Percentiles rank a stretch among this genome's conserved stretches.
These are phyloP conservation scores for Barypeithes pellucidus DNA, from an alignment of 2,888 invertebrate species.

Conservation along the genomic window DNA sequence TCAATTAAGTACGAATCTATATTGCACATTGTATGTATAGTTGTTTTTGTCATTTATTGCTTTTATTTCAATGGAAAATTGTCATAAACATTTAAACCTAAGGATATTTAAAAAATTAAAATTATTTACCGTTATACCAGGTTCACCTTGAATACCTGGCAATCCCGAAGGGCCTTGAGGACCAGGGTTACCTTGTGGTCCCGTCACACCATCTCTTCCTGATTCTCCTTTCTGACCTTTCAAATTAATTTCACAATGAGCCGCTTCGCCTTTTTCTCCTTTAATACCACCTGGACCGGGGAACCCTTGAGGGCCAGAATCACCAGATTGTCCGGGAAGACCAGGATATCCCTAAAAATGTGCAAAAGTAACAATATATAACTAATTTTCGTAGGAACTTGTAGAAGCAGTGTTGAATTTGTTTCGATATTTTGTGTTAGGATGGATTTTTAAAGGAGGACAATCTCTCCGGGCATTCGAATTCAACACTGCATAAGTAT, in stretches of 20 bases:
- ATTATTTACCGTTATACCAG: conserved; percentile 35
- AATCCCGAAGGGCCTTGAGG: conserved; percentile 78
- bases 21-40: no score
- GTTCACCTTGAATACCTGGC: conserved; percentile 68
- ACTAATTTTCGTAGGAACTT: no score
- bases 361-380: not conserved
- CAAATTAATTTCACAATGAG: conserved; percentile 79
- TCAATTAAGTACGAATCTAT: no score
- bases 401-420: no score
- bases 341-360: conserved; percentile 82
- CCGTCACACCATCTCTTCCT: conserved; percentile 82
- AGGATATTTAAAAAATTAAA: not conserved
- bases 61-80: no score
- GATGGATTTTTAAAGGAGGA: no score
- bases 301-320: conserved; percentile 83
- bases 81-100: no score
- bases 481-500: no score
- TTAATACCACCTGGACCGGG: conserved; percentile 79
- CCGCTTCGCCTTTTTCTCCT: conserved; percentile 88
- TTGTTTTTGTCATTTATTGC: no score
- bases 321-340: conserved; percentile 79
- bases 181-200: conserved; percentile 78
- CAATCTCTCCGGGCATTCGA: no score
- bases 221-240: conserved; percentile 92
- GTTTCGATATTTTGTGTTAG: no score